Conservation (phyloP, 2,797 vertebrate genomes). For the Chelon labrosus region DNA sequence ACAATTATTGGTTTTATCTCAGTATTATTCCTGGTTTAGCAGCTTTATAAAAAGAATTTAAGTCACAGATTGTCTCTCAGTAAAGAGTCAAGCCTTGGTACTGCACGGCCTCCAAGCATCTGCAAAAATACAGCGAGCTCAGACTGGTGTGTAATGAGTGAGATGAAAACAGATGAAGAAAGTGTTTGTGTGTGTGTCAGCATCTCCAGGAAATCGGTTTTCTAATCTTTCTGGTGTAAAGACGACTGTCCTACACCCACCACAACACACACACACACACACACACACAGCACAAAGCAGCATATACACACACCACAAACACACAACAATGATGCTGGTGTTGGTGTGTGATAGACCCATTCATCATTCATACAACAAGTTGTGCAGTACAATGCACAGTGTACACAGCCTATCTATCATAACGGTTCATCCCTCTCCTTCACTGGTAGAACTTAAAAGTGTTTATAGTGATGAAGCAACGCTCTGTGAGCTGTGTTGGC, state of each 20-base stretch:
- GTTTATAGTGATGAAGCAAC: too few relatives aligned
- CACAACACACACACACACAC: not conserved
- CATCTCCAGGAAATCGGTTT: constrained; percentile 60
- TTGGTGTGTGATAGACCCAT: constrained; percentile 48
- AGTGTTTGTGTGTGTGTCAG: constrained; percentile 61
- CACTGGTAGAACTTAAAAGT: not conserved
- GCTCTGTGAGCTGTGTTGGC: too few relatives aligned
- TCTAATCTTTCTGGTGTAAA: constrained; percentile 58
- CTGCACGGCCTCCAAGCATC: constrained; percentile 18
- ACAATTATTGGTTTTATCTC: too few relatives aligned
- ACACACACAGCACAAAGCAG: constrained; percentile 3
- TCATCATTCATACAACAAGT: constrained; percentile 54
- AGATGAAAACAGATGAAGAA: constrained; percentile 16
- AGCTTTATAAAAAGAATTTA: too few relatives aligned
- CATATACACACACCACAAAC: constrained; percentile 4
- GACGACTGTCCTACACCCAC: constrained; percentile 37
- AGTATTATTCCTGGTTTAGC: too few relatives aligned
- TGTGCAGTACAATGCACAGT: constrained; percentile 8
- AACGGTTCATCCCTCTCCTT: not conserved
- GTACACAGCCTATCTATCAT: not conserved
- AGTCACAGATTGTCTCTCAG: too few relatives aligned
- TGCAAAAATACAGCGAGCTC: constrained; percentile 20
- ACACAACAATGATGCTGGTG: constrained; percentile 39
- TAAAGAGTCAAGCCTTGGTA: constrained; percentile 31
- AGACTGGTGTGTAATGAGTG: constrained; percentile 47